Conservation (phyloP, 2,888 invertebrate genomes). For the Clostera curtula region DNA sequence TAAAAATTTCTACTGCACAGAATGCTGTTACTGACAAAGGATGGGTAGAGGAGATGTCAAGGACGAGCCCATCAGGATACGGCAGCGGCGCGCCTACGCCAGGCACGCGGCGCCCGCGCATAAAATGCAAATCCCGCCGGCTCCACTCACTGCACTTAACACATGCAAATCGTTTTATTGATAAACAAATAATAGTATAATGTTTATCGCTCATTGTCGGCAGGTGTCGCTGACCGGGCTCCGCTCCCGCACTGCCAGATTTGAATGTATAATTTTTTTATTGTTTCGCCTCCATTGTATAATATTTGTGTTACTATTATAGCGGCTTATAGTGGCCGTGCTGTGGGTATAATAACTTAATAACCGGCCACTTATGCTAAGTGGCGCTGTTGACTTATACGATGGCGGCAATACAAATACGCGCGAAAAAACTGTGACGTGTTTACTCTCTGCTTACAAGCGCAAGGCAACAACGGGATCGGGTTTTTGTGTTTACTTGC, state of each 20-base stretch:
- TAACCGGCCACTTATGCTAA: constrained; percentile 10
- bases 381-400: constrained; percentile 7
- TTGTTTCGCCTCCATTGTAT: constrained; percentile 31
- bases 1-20: too few relatives aligned
- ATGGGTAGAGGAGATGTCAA: too few relatives aligned
- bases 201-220: constrained; percentile 52
- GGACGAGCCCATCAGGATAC: too few relatives aligned
- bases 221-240: constrained; percentile 46
- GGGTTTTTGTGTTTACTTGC: too few relatives aligned
- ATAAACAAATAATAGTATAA: constrained; percentile 61
- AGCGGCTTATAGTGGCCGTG: constrained; percentile 5
- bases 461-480: too few relatives aligned
- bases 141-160: constrained; percentile 45
- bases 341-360: constrained; percentile 7
- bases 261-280: constrained; percentile 54
- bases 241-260: constrained; percentile 35
- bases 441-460: too few relatives aligned
- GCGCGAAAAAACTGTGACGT: too few relatives aligned
- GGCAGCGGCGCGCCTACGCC: too few relatives aligned
- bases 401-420: neutral
- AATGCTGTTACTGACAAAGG: too few relatives aligned
- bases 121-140: constrained; percentile 51
- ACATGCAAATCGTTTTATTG: constrained; percentile 69
- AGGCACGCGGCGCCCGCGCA: constrained; percentile 34
- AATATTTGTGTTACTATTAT: constrained; percentile 24